phyloP scores from a whole-genome alignment of 1,140 invertebrate species.

The Anastrepha obliqua region DNA sequence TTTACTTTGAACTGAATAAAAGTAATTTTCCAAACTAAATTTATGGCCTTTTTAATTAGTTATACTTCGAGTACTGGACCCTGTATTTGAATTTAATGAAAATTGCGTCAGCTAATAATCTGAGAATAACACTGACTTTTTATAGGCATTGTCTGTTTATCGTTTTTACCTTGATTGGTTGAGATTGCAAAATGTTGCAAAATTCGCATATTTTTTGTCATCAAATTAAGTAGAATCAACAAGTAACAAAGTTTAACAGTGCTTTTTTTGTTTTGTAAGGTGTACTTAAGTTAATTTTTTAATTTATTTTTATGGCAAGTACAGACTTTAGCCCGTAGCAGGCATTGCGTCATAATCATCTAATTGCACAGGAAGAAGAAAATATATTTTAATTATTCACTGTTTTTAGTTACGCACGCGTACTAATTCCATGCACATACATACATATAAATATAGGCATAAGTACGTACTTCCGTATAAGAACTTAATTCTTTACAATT shows the following conservation, averaged over 20 bases:
- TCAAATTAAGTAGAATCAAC: neutral
- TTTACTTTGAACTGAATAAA: too few relatives aligned
- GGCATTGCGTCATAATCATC: neutral
- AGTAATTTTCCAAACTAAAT: too few relatives aligned
- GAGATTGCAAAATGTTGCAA: neutral
- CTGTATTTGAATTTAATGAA: too few relatives aligned
- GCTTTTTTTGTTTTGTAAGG: neutral
- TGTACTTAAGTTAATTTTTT: too few relatives aligned
- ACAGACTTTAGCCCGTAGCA: neutral
- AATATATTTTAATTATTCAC: conserved; percentile 9
- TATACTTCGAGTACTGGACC: too few relatives aligned
- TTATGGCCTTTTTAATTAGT: too few relatives aligned
- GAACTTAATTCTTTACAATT: neutral
- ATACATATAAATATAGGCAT: neutral
- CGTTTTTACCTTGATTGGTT: too few relatives aligned
- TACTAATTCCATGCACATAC: neutral
- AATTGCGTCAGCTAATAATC: too few relatives aligned
- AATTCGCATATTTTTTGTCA: neutral
- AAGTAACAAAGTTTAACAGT: neutral
- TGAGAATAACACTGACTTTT: too few relatives aligned
- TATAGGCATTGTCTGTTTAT: too few relatives aligned
- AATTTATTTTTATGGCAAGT: too few relatives aligned
- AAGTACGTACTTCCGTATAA: neutral
- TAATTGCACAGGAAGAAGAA: neutral
- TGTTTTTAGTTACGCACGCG: neutral